phyloP scores from a whole-genome alignment of 2,797 vertebrate genomes.

The Dicrostonyx torquatus region DNA sequence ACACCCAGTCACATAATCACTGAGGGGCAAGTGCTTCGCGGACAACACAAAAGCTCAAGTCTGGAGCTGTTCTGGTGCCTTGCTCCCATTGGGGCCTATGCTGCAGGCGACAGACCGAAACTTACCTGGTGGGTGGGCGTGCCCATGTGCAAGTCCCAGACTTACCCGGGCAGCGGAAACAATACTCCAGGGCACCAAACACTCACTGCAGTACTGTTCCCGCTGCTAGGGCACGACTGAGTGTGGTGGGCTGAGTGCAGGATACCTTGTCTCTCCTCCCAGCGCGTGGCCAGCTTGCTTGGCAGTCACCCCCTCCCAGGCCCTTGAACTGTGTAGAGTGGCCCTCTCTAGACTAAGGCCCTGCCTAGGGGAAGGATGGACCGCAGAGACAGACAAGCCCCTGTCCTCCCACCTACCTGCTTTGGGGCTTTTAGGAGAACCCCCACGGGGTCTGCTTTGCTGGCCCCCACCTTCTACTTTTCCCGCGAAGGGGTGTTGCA shows the following conservation, averaged over 20 bases:
- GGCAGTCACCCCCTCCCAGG: not conserved
- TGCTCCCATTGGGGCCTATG: not conserved
- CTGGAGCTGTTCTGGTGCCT: not conserved
- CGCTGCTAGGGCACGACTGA: conserved; percentile 80
- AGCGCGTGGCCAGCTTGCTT: not conserved
- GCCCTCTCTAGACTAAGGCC: not conserved
- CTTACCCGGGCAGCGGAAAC: conserved; percentile 78
- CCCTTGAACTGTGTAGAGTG: not conserved
- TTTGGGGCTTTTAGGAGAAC: not conserved
- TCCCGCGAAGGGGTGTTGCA: conserved; percentile 72
- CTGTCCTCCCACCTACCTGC: conserved; percentile 59
- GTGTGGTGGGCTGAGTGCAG: not conserved
- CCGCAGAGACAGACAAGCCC: not conserved
- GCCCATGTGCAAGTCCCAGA: conserved; percentile 53
- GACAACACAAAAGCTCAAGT: not conserved
- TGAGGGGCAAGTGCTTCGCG: not conserved
- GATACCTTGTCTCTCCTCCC: not conserved
- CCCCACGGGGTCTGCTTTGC: not conserved
- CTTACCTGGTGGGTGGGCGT: conserved; percentile 59
- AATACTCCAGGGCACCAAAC: conserved; percentile 72
- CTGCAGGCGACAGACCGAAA: not conserved
- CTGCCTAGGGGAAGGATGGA: not conserved
- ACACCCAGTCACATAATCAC: not conserved
- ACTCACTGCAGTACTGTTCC: conserved; percentile 78
- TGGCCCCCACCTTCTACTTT: conserved; percentile 48